A percentile compares a stretch with the other conserved stretches of the same genome.
Conservation (phyloP, 2,113 vertebrate species). For the Gambusia holbrooki region DNA sequence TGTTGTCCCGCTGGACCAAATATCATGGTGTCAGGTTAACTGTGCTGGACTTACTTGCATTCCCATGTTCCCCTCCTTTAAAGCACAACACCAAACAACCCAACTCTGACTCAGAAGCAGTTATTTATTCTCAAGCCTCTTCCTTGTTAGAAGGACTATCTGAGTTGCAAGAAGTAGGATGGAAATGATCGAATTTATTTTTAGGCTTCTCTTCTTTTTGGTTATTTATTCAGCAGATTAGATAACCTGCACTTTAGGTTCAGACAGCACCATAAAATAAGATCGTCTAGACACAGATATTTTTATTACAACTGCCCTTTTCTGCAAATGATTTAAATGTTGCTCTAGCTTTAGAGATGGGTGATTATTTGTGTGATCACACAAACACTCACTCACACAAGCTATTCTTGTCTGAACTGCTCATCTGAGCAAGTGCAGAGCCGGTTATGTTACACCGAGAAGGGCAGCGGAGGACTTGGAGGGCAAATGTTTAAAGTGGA, state of each 20-base stretch:
- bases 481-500: constrained; percentile 48
- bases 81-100: constrained; percentile 52
- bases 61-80: constrained; percentile 65
- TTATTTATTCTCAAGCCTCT: constrained; percentile 37
- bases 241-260: constrained; percentile 35
- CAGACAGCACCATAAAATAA: constrained; percentile 31
- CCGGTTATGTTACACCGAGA: constrained; percentile 60
- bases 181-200: not conserved
- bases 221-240: constrained; percentile 28
- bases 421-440: constrained; percentile 56
- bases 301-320: constrained; percentile 14
- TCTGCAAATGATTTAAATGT: constrained; percentile 37
- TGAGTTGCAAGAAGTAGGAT: too few relatives aligned
- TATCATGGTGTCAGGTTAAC: constrained; percentile 72
- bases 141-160: constrained; percentile 29
- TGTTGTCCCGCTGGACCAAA: constrained; percentile 54
- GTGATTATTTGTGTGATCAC: constrained; percentile 9
- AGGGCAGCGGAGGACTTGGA: constrained; percentile 37
- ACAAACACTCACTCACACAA: constrained; percentile 17
- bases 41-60: constrained; percentile 57
- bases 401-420: constrained; percentile 64
- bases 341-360: constrained; percentile 27
- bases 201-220: not conserved
- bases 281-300: constrained; percentile 36
- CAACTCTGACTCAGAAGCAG: constrained; percentile 22